A percentile compares a stretch with the other conserved stretches of the same genome.
phyloP scores from a whole-genome alignment of 2,797 vertebrate genomes.

The Phaenicophaeus curvirostris region DNA sequence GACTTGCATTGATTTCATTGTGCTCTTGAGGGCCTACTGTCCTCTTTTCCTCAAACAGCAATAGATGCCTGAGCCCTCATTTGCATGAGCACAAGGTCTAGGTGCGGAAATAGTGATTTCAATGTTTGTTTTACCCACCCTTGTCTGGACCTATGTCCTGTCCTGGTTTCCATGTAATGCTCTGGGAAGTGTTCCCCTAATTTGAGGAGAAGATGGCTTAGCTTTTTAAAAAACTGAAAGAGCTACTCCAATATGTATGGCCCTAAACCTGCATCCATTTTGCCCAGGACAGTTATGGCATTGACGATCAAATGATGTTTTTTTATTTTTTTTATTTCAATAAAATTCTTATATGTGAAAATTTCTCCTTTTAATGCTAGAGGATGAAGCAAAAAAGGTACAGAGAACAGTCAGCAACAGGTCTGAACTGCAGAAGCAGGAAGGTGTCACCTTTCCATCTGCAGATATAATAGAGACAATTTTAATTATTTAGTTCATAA shows the following conservation, averaged over 20 bases:
- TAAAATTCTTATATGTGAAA: neutral
- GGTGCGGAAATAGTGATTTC: neutral
- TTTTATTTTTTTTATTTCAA: neutral
- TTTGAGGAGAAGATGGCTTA: neutral
- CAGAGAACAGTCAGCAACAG: neutral
- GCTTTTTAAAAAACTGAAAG: neutral
- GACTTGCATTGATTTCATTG: neutral
- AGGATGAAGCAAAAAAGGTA: neutral
- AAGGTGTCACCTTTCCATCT: neutral
- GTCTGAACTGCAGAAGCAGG: neutral
- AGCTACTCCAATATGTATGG: neutral
- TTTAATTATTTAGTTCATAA: slow-evolving; percentile 45
- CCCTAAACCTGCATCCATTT: accelerated
- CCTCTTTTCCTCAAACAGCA: neutral
- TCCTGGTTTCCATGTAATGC: neutral
- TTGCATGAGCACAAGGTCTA: neutral
- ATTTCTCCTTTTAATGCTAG: neutral
- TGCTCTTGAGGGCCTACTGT: neutral
- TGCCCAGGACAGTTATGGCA: neutral
- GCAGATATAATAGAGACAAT: neutral
- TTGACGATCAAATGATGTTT: accelerated
- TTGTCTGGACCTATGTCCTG: neutral
- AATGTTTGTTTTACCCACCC: neutral
- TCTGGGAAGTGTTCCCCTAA: neutral
- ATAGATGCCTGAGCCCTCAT: neutral